Conservation (phyloP, 2,113 vertebrate genomes). For the Erinaceus europaeus region DNA sequence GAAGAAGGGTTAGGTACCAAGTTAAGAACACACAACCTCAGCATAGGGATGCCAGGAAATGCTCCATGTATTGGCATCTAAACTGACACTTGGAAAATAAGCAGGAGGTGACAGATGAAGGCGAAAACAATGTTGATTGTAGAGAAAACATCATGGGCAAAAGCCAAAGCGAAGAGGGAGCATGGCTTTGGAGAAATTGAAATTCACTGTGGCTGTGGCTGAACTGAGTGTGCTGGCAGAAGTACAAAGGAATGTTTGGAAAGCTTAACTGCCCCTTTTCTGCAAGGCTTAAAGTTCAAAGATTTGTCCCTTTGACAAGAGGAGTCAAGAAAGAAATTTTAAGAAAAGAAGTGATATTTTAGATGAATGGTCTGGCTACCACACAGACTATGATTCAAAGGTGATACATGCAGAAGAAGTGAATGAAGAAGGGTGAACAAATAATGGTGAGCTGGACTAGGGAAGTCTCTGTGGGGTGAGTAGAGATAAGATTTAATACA, state of each 20-base stretch:
- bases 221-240: not conserved
- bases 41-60: not conserved
- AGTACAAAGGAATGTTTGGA: not conserved
- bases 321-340: not conserved
- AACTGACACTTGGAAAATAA: not conserved
- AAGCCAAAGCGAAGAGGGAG: not conserved
- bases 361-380: not conserved
- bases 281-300: not conserved
- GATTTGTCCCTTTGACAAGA: not conserved
- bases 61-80: too few relatives aligned
- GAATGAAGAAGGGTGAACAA: not conserved
- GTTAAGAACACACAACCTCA: not conserved
- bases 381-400: not conserved
- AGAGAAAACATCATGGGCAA: not conserved
- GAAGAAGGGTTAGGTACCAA: not conserved
- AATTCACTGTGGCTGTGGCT: not conserved
- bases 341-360: not conserved
- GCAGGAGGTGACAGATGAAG: not conserved
- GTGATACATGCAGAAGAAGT: constrained; percentile 3
- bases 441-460: not conserved
- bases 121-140: not conserved
- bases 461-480: not conserved
- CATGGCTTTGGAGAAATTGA: not conserved
- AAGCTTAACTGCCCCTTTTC: not conserved
- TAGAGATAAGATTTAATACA: not conserved